phyloP scores from a whole-genome alignment of 2,888 invertebrate genomes.

The Cephus nigrinus region DNA sequence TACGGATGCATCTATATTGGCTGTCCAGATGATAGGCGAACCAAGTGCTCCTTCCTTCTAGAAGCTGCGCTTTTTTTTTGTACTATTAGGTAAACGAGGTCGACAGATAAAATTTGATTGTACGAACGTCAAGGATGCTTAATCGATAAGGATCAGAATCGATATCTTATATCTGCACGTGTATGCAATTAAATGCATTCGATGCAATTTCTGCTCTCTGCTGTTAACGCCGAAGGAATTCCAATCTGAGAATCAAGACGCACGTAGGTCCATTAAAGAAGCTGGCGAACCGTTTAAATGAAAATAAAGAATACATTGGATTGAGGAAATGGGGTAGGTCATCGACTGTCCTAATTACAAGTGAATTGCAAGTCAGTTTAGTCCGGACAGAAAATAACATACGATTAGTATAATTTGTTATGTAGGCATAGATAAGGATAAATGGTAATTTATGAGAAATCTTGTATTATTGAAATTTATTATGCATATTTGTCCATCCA shows the following conservation, averaged over 20 bases:
- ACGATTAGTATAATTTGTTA: background rate
- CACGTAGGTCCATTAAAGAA: background rate
- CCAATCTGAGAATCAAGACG: background rate
- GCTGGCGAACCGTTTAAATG: background rate
- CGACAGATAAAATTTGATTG: too few relatives aligned
- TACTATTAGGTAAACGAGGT: background rate
- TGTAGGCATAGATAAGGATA: background rate
- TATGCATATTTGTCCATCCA: background rate
- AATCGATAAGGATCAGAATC: too few relatives aligned
- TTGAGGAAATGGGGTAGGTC: background rate
- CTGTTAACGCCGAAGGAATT: background rate
- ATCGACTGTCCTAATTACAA: background rate
- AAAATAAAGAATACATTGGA: background rate
- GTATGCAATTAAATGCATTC: background rate
- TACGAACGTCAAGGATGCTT: too few relatives aligned
- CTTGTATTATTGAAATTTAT: background rate
- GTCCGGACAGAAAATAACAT: background rate
- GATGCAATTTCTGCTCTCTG: background rate
- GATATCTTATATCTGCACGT: too few relatives aligned
- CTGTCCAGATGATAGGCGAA: background rate
- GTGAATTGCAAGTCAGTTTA: too few relatives aligned
- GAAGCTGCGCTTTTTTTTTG: background rate
- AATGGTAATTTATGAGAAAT: background rate
- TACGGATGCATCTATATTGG: background rate
- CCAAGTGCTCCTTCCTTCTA: background rate